phyloP scores from a whole-genome alignment of 1,140 invertebrate species.

The Bradynema listronoti region DNA sequence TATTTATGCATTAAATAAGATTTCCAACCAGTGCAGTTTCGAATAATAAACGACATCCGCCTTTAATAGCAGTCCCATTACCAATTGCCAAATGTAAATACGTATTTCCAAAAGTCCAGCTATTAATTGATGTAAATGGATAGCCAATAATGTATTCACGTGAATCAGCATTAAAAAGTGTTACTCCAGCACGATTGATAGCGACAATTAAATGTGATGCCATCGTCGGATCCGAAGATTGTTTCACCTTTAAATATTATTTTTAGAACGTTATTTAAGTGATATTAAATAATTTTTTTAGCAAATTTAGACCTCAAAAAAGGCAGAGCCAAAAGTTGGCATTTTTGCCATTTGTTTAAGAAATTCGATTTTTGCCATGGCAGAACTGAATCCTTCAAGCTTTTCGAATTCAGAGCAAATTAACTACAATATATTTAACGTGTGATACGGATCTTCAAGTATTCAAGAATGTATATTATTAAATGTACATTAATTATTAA shows the following conservation, averaged over 20 bases:
- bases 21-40: slow-evolving; percentile 86
- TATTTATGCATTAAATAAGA: slow-evolving; percentile 20
- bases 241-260: slow-evolving; percentile 61
- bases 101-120: slow-evolving; percentile 96
- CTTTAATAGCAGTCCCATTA: slow-evolving; percentile 83
- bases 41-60: slow-evolving; percentile 89
- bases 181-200: slow-evolving; percentile 73
- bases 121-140: slow-evolving; percentile 95
- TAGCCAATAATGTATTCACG: slow-evolving; percentile 80
- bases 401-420: slow-evolving; percentile 86
- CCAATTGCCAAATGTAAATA: slow-evolving; percentile 99
- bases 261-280: slow-evolving; percentile 9
- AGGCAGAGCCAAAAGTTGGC: slow-evolving; percentile 98
- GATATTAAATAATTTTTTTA: slow-evolving; percentile 9
- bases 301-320: slow-evolving; percentile 77
- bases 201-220: slow-evolving; percentile 92
- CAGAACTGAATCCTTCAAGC: slow-evolving; percentile 72
- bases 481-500: background rate
- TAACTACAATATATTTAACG: slow-evolving; percentile 54
- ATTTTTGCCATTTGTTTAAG: slow-evolving; percentile 93
- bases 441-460: background rate
- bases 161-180: slow-evolving; percentile 88
- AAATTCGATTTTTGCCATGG: slow-evolving; percentile 95
- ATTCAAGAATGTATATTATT: background rate
- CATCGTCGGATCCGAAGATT: slow-evolving; percentile 90